These are phyloP conservation scores for Hydraecia micacea DNA, from an alignment of 2,888 invertebrate genomes.

Conservation along the genomic window DNA sequence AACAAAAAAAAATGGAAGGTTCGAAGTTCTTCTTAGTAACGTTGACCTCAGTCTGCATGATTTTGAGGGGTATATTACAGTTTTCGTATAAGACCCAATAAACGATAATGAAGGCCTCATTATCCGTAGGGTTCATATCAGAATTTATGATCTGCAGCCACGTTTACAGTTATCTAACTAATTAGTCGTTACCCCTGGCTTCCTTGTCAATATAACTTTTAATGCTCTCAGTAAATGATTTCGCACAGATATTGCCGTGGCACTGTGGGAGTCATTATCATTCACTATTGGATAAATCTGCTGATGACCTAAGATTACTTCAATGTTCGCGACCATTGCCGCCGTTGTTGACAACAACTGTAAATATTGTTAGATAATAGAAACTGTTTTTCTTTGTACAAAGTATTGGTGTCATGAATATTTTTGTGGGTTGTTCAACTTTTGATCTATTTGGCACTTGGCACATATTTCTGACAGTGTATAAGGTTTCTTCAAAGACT, in stretches of 20 bases:
- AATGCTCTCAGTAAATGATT: constrained; percentile 36
- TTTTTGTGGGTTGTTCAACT: constrained; percentile 27
- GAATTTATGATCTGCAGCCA: background rate
- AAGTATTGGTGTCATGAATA: constrained; percentile 8
- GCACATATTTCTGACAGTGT: background rate
- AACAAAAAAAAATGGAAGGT: background rate
- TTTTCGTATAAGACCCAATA: background rate
- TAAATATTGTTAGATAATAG: background rate
- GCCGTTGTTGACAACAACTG: constrained; percentile 28
- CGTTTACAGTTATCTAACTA: constrained; percentile 2
- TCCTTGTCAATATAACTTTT: constrained; percentile 40
- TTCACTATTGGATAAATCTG: constrained; percentile 50
- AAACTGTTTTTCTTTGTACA: constrained; percentile 17
- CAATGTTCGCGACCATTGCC: constrained; percentile 51
- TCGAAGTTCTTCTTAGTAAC: background rate
- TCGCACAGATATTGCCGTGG: constrained; percentile 55
- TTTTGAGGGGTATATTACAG: background rate
- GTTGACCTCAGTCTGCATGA: background rate
- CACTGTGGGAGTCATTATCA: constrained; percentile 56
- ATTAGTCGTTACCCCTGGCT: constrained; percentile 27
- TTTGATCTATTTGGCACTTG: constrained; percentile 18
- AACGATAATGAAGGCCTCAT: background rate
- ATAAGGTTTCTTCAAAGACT: background rate
- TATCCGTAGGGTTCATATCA: background rate
- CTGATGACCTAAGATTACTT: constrained; percentile 62